phyloP scores from a whole-genome alignment of 2,797 vertebrate genomes.

The Semotilus atromaculatus region DNA sequence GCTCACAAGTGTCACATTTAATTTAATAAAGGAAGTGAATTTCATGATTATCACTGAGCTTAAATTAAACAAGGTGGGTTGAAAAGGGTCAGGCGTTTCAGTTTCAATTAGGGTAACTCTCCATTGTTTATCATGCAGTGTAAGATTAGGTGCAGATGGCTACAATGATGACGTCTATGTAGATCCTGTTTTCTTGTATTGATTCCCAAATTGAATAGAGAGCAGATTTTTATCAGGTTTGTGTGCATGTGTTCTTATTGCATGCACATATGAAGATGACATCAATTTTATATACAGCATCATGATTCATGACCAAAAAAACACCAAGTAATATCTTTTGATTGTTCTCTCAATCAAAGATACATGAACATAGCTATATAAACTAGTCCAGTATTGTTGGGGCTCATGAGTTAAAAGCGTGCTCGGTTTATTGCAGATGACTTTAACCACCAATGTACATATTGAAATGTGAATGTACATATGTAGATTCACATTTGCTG shows the following conservation, averaged over 20 bases:
- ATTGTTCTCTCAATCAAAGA: not conserved
- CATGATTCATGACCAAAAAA: not conserved
- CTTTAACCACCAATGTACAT: not conserved
- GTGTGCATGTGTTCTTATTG: not conserved
- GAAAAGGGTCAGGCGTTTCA: slow-evolving; percentile 42
- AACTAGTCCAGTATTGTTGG: not conserved
- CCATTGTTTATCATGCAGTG: slow-evolving; percentile 35
- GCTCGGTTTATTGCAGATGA: not conserved
- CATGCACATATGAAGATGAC: not conserved
- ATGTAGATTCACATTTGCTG: not conserved
- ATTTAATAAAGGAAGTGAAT: slow-evolving; percentile 37
- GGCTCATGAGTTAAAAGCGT: not conserved
- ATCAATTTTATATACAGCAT: not conserved
- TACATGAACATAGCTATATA: not conserved
- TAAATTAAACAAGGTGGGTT: slow-evolving; percentile 51
- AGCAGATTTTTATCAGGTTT: slow-evolving; percentile 9
- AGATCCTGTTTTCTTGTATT: slow-evolving; percentile 38
- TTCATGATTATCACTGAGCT: slow-evolving; percentile 47
- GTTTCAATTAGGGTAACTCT: slow-evolving; percentile 36
- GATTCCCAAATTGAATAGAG: slow-evolving; percentile 19
- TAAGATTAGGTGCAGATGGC: slow-evolving; percentile 38
- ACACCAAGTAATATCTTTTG: not conserved
- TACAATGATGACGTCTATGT: slow-evolving; percentile 33
- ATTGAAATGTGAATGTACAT: not conserved
- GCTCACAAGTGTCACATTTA: slow-evolving; percentile 39